A percentile compares a stretch with the other conserved stretches of the same genome.
phyloP scores from a whole-genome alignment of 2,113 vertebrate genomes.

The human region GRCh38 chr5:144174001-144174500 shows the following conservation, averaged over 20 bases:
- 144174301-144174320: not conserved
- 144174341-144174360: not conserved
- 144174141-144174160: not conserved
- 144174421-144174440: not conserved
- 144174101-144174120: not conserved
- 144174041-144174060: not conserved
- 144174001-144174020: not conserved
- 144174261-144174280: constrained; percentile 16
- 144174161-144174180: not conserved
- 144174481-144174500: not conserved
- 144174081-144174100: not conserved
- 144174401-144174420: not conserved
- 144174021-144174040: not conserved
- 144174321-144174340: constrained; percentile 14
- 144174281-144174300: not conserved
- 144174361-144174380: not conserved
- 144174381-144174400: not conserved
- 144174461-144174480: not conserved
- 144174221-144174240: not conserved
- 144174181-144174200: not conserved
- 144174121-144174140: constrained; percentile 11
- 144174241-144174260: not conserved
- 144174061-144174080: not conserved
- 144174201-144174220: not conserved
- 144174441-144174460: not conserved